A percentile compares a stretch with the other conserved stretches of the same genome.
Evolutionary conservation across 2,888 invertebrate genomes (phyloP).

Genomic region (Thecocarcelia acutangulata): DNA sequence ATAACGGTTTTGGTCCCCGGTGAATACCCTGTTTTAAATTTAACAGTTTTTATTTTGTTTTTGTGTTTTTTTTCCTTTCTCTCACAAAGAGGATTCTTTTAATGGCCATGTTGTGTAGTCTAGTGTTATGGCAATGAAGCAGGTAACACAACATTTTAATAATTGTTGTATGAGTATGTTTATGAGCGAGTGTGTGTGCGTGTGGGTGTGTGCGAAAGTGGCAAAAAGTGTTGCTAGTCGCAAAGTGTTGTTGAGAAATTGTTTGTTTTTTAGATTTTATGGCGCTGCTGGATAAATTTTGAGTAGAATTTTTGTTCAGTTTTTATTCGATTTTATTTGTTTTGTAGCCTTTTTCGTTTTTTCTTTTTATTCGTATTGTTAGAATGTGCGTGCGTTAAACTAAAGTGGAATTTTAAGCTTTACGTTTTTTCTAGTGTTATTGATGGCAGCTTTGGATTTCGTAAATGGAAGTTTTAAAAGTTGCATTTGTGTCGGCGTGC

Average conservation of each 20-base stretch:
- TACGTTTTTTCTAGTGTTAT: neutral
- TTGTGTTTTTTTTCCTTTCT: neutral
- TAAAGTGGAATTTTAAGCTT: slow-evolving; percentile 31
- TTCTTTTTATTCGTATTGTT: neutral
- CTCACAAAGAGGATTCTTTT: slow-evolving; percentile 41
- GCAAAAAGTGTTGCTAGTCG: slow-evolving; percentile 19
- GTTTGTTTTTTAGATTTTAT: slow-evolving; percentile 33
- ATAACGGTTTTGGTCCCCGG: slow-evolving; percentile 11
- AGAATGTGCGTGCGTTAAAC: slow-evolving; percentile 25
- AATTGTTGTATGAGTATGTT: slow-evolving; percentile 24
- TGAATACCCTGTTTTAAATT: slow-evolving; percentile 9
- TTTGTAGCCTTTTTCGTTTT: neutral
- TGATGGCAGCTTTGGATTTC: slow-evolving; percentile 1
- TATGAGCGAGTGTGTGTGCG: neutral
- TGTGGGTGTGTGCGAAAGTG: slow-evolving; percentile 3
- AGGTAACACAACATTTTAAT: slow-evolving; percentile 55
- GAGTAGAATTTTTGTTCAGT: slow-evolving; percentile 11
- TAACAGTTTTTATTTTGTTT: slow-evolving; percentile 38
- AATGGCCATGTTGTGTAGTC: slow-evolving; percentile 55
- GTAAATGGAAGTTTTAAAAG: neutral
- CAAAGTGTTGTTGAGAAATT: slow-evolving; percentile 41
- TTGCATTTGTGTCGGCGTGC: neutral
- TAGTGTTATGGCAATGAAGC: slow-evolving; percentile 57
- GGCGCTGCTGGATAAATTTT: slow-evolving; percentile 21
- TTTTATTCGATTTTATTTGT: neutral